Conservation (phyloP, 2,888 invertebrate genomes). For the Protonemura montana region DNA sequence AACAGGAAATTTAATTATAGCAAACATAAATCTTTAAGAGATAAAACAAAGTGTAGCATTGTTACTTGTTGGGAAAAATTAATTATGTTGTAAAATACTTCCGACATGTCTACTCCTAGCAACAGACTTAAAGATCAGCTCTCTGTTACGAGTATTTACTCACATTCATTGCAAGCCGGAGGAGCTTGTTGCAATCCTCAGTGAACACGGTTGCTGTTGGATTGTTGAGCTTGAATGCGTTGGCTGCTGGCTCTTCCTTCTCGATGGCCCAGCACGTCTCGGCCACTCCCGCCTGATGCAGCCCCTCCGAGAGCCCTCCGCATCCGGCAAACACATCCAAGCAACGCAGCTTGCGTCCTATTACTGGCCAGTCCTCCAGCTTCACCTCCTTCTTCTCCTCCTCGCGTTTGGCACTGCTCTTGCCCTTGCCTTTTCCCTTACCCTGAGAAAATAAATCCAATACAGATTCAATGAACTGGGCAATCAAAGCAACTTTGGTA, state of each 20-base stretch:
- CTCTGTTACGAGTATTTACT: constrained; percentile 47
- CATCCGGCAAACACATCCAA: constrained; percentile 88
- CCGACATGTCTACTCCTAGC: too few species aligned
- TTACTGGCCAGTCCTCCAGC: constrained; percentile 55
- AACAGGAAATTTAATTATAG: too few species aligned
- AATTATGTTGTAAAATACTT: too few species aligned
- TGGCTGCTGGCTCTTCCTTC: constrained; percentile 77
- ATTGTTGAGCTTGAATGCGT: constrained; percentile 81
- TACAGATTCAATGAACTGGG: too few species aligned
- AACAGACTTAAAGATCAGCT: too few species aligned
- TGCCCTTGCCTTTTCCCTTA: constrained; percentile 73
- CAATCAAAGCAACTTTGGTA: too few species aligned
- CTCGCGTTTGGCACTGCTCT: constrained; percentile 57
- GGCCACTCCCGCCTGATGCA: constrained; percentile 73
- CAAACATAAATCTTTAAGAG: too few species aligned
- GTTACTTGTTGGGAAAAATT: too few species aligned
- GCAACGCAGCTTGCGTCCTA: constrained; percentile 66
- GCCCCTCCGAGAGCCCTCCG: constrained; percentile 80
- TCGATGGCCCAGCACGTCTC: constrained; percentile 85
- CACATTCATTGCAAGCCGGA: constrained; percentile 73
- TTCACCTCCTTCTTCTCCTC: constrained; percentile 50
- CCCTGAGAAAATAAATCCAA: constrained; percentile 57
- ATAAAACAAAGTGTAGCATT: too few species aligned
- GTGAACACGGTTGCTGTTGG: constrained; percentile 76
- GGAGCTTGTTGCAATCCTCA: constrained; percentile 81